Evolutionary conservation across 1,140 invertebrate species (phyloP).

Genomic region (Drosophila pectinifera): DNA sequence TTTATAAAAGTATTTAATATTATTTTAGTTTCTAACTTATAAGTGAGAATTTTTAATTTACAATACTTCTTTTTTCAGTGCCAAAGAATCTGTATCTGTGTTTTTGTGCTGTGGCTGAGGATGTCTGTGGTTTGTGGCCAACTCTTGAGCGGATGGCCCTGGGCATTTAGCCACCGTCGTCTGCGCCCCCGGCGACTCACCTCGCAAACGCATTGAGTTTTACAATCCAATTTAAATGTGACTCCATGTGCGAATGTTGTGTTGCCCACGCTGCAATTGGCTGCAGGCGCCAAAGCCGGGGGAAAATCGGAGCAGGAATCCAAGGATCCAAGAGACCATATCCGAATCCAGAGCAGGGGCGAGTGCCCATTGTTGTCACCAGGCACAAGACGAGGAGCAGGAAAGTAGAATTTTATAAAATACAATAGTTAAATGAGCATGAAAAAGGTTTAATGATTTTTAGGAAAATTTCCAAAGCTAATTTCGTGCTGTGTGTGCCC

Average conservation of each 20-base stretch:
- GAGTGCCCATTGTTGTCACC: constrained; percentile 50
- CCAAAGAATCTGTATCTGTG: not conserved
- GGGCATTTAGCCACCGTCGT: not conserved
- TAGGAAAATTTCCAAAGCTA: not conserved
- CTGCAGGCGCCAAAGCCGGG: too few relatives aligned
- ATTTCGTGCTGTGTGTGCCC: not conserved
- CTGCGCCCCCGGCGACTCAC: constrained; percentile 80
- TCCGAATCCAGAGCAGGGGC: constrained; percentile 18
- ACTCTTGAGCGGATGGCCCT: constrained; percentile 31
- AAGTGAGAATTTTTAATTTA: too few relatives aligned
- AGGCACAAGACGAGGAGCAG: not conserved
- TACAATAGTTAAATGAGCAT: constrained; percentile 56
- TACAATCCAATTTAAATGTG: constrained; percentile 88
- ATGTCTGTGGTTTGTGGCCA: constrained; percentile 61
- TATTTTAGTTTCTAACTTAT: too few relatives aligned
- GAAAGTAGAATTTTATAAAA: constrained; percentile 23
- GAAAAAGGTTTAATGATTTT: constrained; percentile 9
- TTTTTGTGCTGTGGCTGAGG: constrained; percentile 22
- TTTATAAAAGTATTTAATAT: too few relatives aligned
- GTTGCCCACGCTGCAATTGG: constrained; percentile 87
- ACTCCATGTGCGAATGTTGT: constrained; percentile 88
- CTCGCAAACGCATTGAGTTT: constrained; percentile 89
- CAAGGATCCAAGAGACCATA: constrained; percentile 29
- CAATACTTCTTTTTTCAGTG: not conserved
- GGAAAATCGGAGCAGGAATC: constrained; percentile 14